Percentiles rank a stretch among this genome's conserved stretches.
Conservation (phyloP, 2,888 invertebrate species). For the Temnothorax rugatulus region DNA sequence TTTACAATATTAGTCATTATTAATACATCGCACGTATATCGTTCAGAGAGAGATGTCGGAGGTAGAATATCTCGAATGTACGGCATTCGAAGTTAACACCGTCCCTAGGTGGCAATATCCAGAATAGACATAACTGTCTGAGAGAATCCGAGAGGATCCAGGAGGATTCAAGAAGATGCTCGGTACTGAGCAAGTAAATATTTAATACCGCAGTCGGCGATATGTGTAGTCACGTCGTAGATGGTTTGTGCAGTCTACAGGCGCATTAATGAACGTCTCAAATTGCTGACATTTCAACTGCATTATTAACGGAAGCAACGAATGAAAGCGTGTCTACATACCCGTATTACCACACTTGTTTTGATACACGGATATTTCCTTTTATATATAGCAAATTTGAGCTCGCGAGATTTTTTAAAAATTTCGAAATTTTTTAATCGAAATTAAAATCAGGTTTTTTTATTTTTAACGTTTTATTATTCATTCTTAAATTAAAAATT, state of each 20-base stretch:
- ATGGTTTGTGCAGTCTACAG: conserved; percentile 42
- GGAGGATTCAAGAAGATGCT: conserved; percentile 61
- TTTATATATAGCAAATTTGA: not conserved
- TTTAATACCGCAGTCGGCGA: conserved; percentile 58
- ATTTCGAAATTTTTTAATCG: not conserved
- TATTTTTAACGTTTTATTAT: not conserved
- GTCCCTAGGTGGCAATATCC: conserved; percentile 54
- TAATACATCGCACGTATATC: conserved; percentile 14
- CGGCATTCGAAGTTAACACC: conserved; percentile 43
- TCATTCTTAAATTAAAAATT: not conserved
- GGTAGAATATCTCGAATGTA: conserved; percentile 39
- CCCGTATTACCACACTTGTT: not conserved
- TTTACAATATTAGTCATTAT: conserved; percentile 1
- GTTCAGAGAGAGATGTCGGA: not conserved
- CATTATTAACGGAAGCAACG: conserved; percentile 67
- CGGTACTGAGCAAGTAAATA: conserved; percentile 65
- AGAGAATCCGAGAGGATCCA: conserved; percentile 46
- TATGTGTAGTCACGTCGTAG: conserved; percentile 43
- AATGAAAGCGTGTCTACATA: conserved; percentile 53
- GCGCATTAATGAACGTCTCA: conserved; percentile 60
- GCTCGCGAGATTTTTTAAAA: not conserved
- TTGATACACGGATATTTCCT: not conserved
- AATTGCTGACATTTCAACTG: conserved; percentile 71
- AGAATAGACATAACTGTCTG: conserved; percentile 55
- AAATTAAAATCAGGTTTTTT: not conserved